Conservation (phyloP, 2,888 invertebrate genomes). For the Cataglyphis livida region DNA sequence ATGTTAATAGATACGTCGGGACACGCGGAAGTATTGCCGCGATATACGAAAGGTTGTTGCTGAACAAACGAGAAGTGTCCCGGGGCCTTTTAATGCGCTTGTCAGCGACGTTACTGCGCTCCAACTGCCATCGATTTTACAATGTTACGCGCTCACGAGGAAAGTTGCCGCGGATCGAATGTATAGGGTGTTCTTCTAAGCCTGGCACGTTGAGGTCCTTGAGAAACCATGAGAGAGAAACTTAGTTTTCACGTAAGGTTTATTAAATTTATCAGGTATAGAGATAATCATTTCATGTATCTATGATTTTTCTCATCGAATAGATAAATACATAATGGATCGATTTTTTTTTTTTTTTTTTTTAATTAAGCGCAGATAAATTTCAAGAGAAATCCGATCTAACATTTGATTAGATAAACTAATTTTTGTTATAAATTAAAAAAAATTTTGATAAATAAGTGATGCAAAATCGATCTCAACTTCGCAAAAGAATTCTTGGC, state of each 20-base stretch:
- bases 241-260: not conserved
- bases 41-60: slow-evolving; percentile 59
- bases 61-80: slow-evolving; percentile 62
- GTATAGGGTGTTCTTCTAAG: slow-evolving; percentile 9
- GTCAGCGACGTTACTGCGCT: slow-evolving; percentile 57
- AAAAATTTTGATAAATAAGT: not conserved
- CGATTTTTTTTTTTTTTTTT: not conserved
- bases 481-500: not conserved
- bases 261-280: not conserved
- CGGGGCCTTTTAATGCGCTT: slow-evolving; percentile 55
- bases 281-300: not conserved
- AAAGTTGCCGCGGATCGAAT: slow-evolving; percentile 47
- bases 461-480: not conserved
- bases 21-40: slow-evolving; percentile 68
- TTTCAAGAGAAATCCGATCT: not conserved
- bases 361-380: not conserved
- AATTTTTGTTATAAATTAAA: not conserved
- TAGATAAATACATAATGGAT: not conserved
- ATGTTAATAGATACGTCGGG: slow-evolving; percentile 75
- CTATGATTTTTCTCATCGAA: not conserved
- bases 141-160: slow-evolving; percentile 48
- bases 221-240: not conserved
- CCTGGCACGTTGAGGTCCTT: not conserved
- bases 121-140: slow-evolving; percentile 47
- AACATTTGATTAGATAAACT: not conserved